phyloP scores from a whole-genome alignment of 2,113 vertebrate genomes.

The Quiscalus mexicanus region DNA sequence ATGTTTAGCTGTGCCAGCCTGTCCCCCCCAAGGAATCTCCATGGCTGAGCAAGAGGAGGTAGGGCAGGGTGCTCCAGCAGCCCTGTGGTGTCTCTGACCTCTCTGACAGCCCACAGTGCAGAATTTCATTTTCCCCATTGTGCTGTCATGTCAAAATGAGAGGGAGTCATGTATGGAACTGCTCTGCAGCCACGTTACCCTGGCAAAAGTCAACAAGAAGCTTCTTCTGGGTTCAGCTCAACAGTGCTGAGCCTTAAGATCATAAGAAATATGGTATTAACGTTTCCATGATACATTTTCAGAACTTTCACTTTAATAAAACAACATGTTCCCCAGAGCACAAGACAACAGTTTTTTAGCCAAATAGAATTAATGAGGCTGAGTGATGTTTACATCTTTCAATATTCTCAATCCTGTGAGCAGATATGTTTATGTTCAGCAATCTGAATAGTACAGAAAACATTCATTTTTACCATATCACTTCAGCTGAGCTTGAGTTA shows the following conservation, averaged over 20 bases:
- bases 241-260: background rate
- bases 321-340: background rate
- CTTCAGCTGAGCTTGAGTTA: background rate
- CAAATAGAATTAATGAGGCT: slow-evolving; percentile 10
- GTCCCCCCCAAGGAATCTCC: background rate
- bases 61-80: fast-evolving
- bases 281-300: background rate
- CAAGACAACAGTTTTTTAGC: background rate
- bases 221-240: background rate
- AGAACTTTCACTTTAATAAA: background rate
- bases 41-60: background rate
- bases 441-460: background rate
- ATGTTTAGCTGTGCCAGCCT: background rate
- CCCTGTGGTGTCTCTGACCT: background rate
- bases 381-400: background rate
- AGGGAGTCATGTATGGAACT: background rate
- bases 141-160: background rate
- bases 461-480: background rate
- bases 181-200: background rate
- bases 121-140: background rate
- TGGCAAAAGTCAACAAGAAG: background rate
- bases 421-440: background rate
- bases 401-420: background rate
- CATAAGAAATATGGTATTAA: background rate
- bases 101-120: background rate